These are phyloP conservation scores for Epinotia ramella DNA, from an alignment of 2,888 invertebrate genomes.

Conservation along the genomic window DNA sequence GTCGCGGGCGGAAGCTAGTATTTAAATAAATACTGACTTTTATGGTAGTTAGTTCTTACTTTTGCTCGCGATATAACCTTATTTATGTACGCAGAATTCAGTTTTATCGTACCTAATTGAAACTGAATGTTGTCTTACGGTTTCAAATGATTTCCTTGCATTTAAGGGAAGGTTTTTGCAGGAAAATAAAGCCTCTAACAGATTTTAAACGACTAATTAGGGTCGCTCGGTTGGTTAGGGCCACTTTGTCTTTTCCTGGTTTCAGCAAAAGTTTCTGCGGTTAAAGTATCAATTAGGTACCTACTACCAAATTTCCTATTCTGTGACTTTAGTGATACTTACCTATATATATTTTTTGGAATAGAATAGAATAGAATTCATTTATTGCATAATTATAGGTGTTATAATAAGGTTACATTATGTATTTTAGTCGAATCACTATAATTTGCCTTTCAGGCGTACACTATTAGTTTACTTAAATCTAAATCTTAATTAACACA, in stretches of 20 bases:
- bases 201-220: conserved; percentile 1
- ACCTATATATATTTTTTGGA: background rate
- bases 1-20: background rate
- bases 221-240: background rate
- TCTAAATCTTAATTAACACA: no score
- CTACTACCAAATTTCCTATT: background rate
- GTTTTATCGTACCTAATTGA: background rate
- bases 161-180: background rate
- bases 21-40: background rate
- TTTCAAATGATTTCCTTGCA: conserved; percentile 3
- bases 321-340: background rate
- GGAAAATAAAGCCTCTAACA: background rate
- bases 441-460: no score
- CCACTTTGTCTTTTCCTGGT: background rate
- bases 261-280: background rate
- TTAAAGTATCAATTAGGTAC: background rate
- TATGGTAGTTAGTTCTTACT: background rate
- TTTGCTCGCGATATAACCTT: background rate
- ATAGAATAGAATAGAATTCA: no score
- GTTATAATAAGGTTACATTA: no score
- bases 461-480: no score
- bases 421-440: no score
- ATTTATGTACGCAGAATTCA: background rate
- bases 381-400: no score
- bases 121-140: background rate